Conservation (phyloP, 2,113 vertebrate genomes). For the Haemorhous mexicanus region DNA sequence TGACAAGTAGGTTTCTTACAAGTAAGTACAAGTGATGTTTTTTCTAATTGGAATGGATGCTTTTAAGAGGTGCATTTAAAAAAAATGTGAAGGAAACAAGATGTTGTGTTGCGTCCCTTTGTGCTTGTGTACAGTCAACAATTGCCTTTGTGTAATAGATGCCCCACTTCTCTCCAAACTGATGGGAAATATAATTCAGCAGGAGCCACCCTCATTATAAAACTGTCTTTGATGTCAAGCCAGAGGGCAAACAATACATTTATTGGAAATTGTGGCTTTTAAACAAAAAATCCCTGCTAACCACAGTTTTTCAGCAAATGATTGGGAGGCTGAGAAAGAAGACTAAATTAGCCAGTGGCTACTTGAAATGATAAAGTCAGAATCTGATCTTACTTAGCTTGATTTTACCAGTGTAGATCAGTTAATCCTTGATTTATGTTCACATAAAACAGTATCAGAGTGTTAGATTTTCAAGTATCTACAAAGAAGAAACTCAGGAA, state of each 20-base stretch:
- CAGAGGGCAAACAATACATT: not conserved
- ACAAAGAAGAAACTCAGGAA: not conserved
- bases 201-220: not conserved
- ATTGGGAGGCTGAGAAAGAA: not conserved
- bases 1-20: not conserved
- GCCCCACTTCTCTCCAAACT: not conserved
- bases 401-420: not conserved
- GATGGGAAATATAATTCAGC: not conserved
- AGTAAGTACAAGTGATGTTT: not conserved
- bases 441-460: not conserved
- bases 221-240: slow-evolving; percentile 16
- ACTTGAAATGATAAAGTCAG: not conserved
- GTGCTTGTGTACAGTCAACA: not conserved
- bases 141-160: not conserved
- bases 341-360: not conserved
- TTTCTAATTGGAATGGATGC: not conserved
- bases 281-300: slow-evolving; percentile 4
- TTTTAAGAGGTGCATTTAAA: not conserved
- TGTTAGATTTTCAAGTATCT: not conserved
- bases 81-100: not conserved
- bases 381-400: not conserved
- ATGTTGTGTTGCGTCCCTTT: rapidly evolving
- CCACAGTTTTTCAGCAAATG: slow-evolving; percentile 3
- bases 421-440: not conserved
- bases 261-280: slow-evolving; percentile 20